These are phyloP conservation scores for Schizaphis graminum DNA, from an alignment of 2,888 invertebrate genomes.

Conservation along the genomic window DNA sequence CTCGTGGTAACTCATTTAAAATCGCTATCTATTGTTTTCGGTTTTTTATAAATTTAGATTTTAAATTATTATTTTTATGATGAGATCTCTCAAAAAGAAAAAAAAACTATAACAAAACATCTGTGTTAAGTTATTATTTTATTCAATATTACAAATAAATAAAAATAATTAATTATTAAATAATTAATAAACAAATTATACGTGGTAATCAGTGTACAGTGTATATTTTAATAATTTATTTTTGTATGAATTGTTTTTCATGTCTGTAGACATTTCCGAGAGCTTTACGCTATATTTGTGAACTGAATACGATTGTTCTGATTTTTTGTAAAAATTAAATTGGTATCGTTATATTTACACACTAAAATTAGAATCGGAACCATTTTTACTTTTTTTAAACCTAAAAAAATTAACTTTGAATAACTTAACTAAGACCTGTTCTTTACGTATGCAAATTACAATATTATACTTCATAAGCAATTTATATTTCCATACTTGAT, in stretches of 20 bases:
- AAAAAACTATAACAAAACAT: too few species aligned
- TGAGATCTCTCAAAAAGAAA: not conserved
- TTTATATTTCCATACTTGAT: too few species aligned
- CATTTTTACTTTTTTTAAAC: not conserved
- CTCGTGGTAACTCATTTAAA: not conserved
- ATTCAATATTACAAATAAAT: too few species aligned
- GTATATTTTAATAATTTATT: too few species aligned
- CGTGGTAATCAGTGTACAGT: too few species aligned
- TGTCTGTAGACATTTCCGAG: too few species aligned
- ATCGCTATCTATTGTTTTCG: not conserved
- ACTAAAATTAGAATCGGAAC: not conserved
- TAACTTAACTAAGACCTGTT: not conserved
- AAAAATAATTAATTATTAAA: too few species aligned
- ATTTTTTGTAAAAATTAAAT: not conserved
- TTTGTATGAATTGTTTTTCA: too few species aligned
- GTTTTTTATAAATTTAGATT: not conserved
- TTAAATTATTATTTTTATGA: not conserved
- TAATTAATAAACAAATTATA: too few species aligned
- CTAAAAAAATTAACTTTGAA: not conserved
- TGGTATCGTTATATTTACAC: not conserved
- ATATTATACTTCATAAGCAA: too few species aligned
- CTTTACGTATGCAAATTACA: too few species aligned
- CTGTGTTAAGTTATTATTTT: too few species aligned
- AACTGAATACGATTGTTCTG: not conserved
- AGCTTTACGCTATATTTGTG: not conserved